Evolutionary conservation across 2,797 vertebrate species (phyloP).

Genomic region (Poliocrania exsul): DNA sequence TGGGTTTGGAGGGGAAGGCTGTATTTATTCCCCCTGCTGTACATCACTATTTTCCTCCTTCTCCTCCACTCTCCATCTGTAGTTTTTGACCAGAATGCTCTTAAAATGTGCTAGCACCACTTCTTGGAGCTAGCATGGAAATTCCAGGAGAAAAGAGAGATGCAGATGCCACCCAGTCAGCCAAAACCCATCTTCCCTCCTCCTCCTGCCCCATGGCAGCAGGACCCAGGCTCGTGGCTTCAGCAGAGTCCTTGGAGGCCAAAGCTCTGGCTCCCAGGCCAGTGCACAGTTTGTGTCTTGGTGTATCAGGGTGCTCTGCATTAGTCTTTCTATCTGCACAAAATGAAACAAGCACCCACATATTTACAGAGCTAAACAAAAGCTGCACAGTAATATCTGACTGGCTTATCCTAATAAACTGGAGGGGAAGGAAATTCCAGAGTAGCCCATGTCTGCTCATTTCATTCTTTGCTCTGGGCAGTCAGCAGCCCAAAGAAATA

Average conservation of each 20-base stretch:
- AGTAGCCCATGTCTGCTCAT: rapidly evolving
- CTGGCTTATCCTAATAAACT: not conserved
- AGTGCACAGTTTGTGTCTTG: not conserved
- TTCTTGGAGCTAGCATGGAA: not conserved
- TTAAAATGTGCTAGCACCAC: not conserved
- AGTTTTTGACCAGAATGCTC: not conserved
- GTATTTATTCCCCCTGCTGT: not conserved
- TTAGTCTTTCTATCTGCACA: not conserved
- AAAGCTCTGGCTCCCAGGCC: not conserved
- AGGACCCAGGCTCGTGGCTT: rapidly evolving
- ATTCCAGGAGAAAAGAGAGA: not conserved
- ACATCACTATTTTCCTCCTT: not conserved
- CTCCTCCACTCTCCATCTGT: not conserved
- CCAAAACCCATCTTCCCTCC: rapidly evolving
- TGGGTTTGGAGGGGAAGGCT: not conserved
- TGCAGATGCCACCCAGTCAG: not conserved
- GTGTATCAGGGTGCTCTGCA: not conserved
- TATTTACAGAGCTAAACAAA: not conserved
- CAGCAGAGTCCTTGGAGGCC: not conserved
- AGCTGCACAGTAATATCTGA: not conserved
- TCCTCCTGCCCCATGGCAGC: rapidly evolving
- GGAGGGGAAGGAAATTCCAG: not conserved
- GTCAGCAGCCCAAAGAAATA: not conserved
- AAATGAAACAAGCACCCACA: rapidly evolving
- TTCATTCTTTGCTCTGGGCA: not conserved